Evolutionary conservation across 2,888 invertebrate genomes (phyloP).

Genomic region (Andrena camellia): DNA sequence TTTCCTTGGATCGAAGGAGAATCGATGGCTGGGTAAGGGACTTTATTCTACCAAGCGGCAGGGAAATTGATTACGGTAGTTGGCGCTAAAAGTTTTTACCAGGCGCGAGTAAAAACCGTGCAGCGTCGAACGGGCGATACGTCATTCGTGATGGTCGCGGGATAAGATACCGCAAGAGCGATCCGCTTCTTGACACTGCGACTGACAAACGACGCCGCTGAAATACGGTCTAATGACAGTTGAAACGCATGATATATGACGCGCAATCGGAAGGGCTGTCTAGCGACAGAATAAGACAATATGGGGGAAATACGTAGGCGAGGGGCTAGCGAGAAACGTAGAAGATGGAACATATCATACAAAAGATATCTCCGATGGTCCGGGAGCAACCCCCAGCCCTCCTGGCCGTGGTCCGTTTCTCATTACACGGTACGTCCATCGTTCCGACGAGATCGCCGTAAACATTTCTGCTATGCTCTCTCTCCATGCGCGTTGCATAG

Average conservation of each 20-base stretch:
- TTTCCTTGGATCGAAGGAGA: neutral
- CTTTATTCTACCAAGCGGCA: neutral
- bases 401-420: constrained; percentile 41
- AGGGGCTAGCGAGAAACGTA: neutral
- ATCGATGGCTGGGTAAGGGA: neutral
- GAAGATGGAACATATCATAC: constrained; percentile 48
- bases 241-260: neutral
- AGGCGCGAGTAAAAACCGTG: neutral
- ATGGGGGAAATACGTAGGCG: neutral
- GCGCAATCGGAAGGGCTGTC: neutral
- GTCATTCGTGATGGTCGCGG: constrained; percentile 6
- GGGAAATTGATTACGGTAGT: constrained; percentile 24
- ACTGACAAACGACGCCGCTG: constrained; percentile 23
- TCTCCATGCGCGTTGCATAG: constrained; percentile 5
- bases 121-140: constrained; percentile 13
- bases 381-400: constrained; percentile 10
- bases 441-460: constrained; percentile 49
- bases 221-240: neutral
- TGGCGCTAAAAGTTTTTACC: constrained; percentile 27
- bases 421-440: constrained; percentile 50
- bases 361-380: constrained; percentile 43
- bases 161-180: constrained; percentile 20
- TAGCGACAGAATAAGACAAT: neutral
- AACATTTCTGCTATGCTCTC: constrained; percentile 55
- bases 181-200: neutral